Evolutionary conservation across 2,888 invertebrate genomes (phyloP).

Genomic region (Sinohyriopsis cumingii): DNA sequence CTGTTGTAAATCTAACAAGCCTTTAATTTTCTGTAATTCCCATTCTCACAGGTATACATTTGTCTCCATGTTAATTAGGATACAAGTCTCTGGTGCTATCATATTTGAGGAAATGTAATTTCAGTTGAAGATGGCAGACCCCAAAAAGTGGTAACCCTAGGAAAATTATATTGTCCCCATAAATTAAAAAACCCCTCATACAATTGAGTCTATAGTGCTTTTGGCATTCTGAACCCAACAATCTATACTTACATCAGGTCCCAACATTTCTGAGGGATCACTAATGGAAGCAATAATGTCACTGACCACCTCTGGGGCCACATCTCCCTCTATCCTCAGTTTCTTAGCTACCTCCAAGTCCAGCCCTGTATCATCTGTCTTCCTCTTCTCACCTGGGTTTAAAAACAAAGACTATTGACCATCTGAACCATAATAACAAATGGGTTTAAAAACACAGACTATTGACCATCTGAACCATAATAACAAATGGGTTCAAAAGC

Average conservation of each 20-base stretch:
- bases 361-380: constrained; percentile 52
- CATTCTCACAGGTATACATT: too few species aligned
- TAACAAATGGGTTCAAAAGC: not conserved
- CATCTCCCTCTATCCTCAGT: constrained; percentile 75
- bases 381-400: constrained; percentile 56
- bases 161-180: too few species aligned
- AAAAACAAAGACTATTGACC: not conserved
- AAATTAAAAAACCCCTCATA: too few species aligned
- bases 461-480: too few species aligned
- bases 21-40: too few species aligned
- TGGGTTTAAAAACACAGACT: not conserved
- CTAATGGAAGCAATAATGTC: constrained; percentile 88
- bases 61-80: too few species aligned
- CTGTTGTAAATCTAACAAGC: too few species aligned
- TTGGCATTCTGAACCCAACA: not conserved
- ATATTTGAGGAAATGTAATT: too few species aligned
- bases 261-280: constrained; percentile 88
- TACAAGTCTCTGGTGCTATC: too few species aligned
- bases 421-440: not conserved
- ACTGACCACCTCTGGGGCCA: constrained; percentile 84
- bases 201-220: too few species aligned
- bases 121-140: too few species aligned
- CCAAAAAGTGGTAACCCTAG: too few species aligned
- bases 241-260: constrained; percentile 79
- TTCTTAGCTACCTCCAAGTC: constrained; percentile 59